Evolutionary conservation across 2,797 vertebrate species (phyloP).

Genomic region (Pachyuromys duprasi): DNA sequence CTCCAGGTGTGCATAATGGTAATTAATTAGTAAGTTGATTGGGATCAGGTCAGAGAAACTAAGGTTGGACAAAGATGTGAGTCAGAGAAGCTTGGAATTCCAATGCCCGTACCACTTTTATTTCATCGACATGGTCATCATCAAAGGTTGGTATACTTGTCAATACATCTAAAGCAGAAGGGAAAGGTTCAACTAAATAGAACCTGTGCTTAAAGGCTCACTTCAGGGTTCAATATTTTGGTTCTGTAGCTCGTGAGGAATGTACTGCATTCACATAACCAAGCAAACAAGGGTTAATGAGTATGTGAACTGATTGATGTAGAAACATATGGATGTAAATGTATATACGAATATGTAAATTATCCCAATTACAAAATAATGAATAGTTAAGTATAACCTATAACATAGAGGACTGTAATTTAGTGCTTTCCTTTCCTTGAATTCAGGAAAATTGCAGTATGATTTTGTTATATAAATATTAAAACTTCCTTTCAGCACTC

Average conservation of each 20-base stretch:
- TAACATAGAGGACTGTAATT: background rate
- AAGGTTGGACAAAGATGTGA: background rate
- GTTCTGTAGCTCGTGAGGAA: background rate
- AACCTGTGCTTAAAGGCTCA: background rate
- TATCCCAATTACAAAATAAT: background rate
- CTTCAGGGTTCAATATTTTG: background rate
- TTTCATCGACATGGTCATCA: background rate
- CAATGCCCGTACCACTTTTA: background rate
- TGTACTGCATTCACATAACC: background rate
- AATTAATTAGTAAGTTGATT: background rate
- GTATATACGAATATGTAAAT: background rate
- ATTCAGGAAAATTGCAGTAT: background rate
- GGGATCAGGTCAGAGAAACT: background rate
- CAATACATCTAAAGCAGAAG: background rate
- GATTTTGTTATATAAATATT: constrained; percentile 29
- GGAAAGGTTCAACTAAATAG: background rate
- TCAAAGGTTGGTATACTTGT: background rate
- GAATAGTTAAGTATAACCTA: background rate
- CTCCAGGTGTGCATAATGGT: background rate
- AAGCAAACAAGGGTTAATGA: background rate
- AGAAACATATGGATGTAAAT: background rate
- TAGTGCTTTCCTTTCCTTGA: constrained; percentile 24
- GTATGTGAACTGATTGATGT: background rate
- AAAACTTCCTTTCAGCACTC: background rate
- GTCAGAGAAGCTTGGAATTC: background rate